phyloP scores from a whole-genome alignment of 2,113 vertebrate genomes.

The human (Homo sapiens) region DNA sequence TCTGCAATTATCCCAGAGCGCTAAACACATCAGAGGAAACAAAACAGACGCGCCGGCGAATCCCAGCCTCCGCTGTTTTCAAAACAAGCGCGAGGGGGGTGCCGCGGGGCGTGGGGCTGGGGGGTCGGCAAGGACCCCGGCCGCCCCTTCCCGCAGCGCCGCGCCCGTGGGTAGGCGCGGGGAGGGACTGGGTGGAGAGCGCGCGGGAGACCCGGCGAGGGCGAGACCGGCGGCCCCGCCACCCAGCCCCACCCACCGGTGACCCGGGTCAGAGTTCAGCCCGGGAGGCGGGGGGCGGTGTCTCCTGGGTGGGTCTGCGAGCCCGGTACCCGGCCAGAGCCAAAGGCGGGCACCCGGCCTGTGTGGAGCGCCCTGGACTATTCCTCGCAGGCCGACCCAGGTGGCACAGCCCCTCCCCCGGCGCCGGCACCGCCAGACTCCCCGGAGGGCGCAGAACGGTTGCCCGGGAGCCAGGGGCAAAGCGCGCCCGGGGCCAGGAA shows the following conservation, averaged over 20 bases:
- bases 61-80: conserved; percentile 21
- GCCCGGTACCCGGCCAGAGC: too few species aligned
- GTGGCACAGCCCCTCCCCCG: neutral
- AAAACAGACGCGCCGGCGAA: conserved; percentile 34
- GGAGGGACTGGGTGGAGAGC: neutral
- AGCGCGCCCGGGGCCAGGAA: neutral
- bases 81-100: conserved; percentile 42
- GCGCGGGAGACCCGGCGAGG: neutral
- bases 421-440: neutral
- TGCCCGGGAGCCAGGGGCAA: neutral
- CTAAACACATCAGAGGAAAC: conserved; percentile 60
- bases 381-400: neutral
- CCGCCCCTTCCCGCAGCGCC: neutral
- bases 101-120: too few species aligned
- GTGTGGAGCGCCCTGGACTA: neutral
- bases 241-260: neutral
- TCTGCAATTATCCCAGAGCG: conserved; percentile 57
- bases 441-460: neutral
- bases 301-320: too few species aligned
- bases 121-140: too few species aligned
- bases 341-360: neutral
- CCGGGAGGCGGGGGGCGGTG: neutral
- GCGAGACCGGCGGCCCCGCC: too few species aligned
- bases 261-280: neutral
- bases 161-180: neutral